These are phyloP conservation scores for Tillus elongatus DNA, from an alignment of 2,888 invertebrate species.

Conservation along the genomic window DNA sequence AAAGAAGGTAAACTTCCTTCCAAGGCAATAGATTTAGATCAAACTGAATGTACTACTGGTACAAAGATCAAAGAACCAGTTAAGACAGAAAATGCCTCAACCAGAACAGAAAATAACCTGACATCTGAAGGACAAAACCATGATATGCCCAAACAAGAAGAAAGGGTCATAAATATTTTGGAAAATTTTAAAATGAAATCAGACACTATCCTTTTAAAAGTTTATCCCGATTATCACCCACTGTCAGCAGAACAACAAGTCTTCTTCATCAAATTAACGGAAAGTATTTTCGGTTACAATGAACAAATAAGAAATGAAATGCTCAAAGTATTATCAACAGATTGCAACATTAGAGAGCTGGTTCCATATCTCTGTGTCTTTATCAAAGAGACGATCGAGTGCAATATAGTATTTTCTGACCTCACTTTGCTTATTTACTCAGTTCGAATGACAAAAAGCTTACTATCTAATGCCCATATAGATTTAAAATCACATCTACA, in stretches of 20 bases:
- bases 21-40: background rate
- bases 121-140: conserved; percentile 15
- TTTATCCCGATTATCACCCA: conserved; percentile 25
- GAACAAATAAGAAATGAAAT: conserved; percentile 29
- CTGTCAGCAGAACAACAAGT: conserved; percentile 30
- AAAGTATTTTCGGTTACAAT: conserved; percentile 30
- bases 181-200: too few relatives aligned
- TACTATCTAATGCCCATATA: conserved; percentile 26
- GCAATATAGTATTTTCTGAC: conserved; percentile 29
- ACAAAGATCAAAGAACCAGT: too few relatives aligned
- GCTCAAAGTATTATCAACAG: conserved; percentile 23
- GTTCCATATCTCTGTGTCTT: conserved; percentile 28
- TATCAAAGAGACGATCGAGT: conserved; percentile 27
- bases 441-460: conserved; percentile 29
- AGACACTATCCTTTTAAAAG: conserved; percentile 27
- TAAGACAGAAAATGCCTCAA: too few relatives aligned
- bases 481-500: conserved; percentile 25
- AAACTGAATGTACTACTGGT: too few relatives aligned
- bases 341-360: conserved; percentile 26
- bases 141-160: conserved; percentile 13
- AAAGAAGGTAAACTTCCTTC: background rate
- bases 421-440: conserved; percentile 30
- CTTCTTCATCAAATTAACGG: conserved; percentile 29
- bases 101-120: too few relatives aligned
- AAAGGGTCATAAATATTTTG: conserved; percentile 7